Evolutionary conservation across 2,888 invertebrate genomes (phyloP).

Genomic region (Sinohyriopsis cumingii): DNA sequence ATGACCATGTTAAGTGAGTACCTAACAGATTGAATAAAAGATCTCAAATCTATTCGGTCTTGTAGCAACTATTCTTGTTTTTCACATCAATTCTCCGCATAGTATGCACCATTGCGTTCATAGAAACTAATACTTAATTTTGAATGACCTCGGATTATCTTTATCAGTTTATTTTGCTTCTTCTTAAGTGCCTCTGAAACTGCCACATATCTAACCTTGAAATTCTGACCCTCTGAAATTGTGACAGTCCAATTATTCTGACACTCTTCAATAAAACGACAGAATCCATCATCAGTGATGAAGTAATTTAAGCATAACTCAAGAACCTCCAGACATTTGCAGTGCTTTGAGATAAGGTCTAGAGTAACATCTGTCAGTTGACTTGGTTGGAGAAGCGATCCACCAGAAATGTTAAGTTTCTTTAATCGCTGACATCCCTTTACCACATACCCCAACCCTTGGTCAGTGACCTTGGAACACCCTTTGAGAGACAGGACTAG

Average conservation of each 20-base stretch:
- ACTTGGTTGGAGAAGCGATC: conserved; percentile 34
- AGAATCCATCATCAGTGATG: conserved; percentile 27
- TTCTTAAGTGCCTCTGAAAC: no score
- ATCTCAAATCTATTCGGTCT: no score
- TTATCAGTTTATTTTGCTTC: no score
- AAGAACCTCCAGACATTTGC: conserved; percentile 27
- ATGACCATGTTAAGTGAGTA: no score
- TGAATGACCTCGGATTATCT: no score
- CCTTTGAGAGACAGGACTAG: conserved; percentile 35
- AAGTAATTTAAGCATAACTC: conserved; percentile 27
- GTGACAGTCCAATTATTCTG: conserved; percentile 3
- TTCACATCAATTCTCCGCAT: no score
- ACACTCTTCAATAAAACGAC: conserved; percentile 22
- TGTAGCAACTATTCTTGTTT: no score
- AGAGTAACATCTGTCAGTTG: conserved; percentile 35
- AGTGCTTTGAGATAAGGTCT: conserved; percentile 26
- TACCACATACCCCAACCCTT: conserved; percentile 32
- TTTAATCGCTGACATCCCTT: conserved; percentile 31
- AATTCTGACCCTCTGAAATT: no score
- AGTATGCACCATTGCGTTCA: no score
- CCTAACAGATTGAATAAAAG: no score
- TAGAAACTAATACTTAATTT: no score
- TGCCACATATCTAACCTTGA: no score
- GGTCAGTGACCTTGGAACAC: conserved; percentile 45
- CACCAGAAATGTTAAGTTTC: conserved; percentile 39